Percentiles rank a stretch among this genome's conserved stretches.
These are phyloP conservation scores for Hedychridium roseum DNA, from an alignment of 2,888 invertebrate species.

Conservation along the genomic window DNA sequence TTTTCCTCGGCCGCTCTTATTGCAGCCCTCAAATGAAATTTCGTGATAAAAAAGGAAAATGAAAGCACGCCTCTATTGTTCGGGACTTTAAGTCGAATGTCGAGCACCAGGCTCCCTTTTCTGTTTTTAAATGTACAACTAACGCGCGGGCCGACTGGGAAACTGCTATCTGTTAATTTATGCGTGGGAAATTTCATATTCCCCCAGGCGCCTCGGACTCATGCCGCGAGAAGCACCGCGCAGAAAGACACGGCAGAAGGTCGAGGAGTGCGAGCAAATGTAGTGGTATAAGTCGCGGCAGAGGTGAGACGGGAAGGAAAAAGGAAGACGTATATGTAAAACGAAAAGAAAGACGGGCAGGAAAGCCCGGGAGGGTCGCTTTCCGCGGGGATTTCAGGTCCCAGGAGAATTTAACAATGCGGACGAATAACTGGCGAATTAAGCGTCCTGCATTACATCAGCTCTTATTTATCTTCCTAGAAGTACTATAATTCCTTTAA, in stretches of 20 bases:
- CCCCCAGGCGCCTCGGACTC: constrained; percentile 51
- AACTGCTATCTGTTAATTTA: constrained; percentile 61
- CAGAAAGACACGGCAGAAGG: too few relatives aligned
- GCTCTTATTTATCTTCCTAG: not conserved
- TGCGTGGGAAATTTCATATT: constrained; percentile 62
- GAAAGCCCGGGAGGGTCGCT: constrained; percentile 46
- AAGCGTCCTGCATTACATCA: constrained; percentile 7
- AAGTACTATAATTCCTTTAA: too few relatives aligned
- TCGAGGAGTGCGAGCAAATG: not conserved
- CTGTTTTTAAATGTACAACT: constrained; percentile 36
- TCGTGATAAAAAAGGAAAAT: too few relatives aligned
- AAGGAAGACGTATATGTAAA: not conserved
- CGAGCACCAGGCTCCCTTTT: too few relatives aligned
- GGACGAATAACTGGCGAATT: constrained; percentile 26
- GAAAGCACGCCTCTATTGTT: too few relatives aligned
- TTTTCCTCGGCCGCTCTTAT: too few relatives aligned
- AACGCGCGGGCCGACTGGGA: constrained; percentile 48
- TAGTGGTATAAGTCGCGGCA: constrained; percentile 11
- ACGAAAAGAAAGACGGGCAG: constrained; percentile 7
- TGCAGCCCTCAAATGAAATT: too few relatives aligned
- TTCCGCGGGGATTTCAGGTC: constrained; percentile 47
- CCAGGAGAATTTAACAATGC: constrained; percentile 49
- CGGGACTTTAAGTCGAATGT: too few relatives aligned
- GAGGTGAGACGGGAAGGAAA: not conserved
- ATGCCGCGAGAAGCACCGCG: too few relatives aligned